Conservation (phyloP, 2,113 vertebrate species). For the Ceratotherium simum region DNA sequence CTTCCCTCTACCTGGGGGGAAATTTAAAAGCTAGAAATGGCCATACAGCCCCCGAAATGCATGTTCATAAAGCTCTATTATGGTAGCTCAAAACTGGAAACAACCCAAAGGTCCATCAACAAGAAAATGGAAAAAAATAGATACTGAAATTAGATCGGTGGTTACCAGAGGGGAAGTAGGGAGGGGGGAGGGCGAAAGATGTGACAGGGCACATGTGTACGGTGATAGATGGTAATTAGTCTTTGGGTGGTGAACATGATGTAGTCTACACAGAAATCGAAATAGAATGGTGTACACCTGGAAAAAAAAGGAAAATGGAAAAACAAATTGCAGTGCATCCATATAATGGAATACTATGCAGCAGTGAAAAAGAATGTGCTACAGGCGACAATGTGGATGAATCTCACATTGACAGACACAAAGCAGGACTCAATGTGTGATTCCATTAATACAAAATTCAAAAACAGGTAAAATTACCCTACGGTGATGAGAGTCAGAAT, state of each 20-base stretch:
- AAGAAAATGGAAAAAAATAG: neutral
- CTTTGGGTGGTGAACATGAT: too few species aligned
- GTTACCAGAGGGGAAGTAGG: too few species aligned
- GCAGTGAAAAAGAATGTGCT: neutral
- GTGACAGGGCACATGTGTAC: too few species aligned
- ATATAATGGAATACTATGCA: neutral
- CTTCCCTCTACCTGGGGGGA: neutral
- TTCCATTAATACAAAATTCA: neutral
- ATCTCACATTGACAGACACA: neutral
- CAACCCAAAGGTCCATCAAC: neutral
- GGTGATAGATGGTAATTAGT: too few species aligned
- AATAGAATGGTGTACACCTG: too few species aligned
- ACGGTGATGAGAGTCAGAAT: neutral
- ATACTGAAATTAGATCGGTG: too few species aligned
- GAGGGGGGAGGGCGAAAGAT: too few species aligned
- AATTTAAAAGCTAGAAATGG: neutral
- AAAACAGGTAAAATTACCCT: neutral
- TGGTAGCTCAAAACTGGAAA: neutral
- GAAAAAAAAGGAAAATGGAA: too few species aligned
- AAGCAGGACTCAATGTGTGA: neutral
- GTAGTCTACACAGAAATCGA: too few species aligned
- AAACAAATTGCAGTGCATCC: neutral
- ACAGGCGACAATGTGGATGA: neutral
- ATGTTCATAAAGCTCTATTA: neutral
- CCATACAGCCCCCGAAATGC: neutral